A percentile compares a stretch with the other conserved stretches of the same genome.
These are phyloP conservation scores for Torymus texanus DNA, from an alignment of 2,888 invertebrate species.

Conservation along the genomic window DNA sequence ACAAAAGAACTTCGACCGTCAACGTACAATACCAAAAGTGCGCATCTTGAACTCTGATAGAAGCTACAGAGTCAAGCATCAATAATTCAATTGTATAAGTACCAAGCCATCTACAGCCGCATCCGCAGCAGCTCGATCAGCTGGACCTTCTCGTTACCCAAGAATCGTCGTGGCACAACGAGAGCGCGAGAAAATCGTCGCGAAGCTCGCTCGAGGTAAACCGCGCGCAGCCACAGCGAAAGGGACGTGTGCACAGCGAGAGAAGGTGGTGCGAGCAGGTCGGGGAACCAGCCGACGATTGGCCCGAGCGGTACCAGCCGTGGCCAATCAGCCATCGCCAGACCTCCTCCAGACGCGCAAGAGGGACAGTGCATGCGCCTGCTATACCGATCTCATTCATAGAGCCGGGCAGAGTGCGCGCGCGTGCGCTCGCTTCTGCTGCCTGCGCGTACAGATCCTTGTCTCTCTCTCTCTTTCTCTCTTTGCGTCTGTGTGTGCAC, in stretches of 20 bases:
- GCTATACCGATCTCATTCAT: conserved; percentile 57
- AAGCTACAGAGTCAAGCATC: background rate
- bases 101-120: too few species aligned
- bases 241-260: background rate
- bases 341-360: conserved; percentile 59
- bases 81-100: conserved; percentile 6
- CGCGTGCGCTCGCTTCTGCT: too few species aligned
- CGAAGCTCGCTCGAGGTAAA: background rate
- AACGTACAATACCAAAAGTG: too few species aligned
- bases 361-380: background rate
- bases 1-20: too few species aligned
- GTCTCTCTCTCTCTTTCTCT: background rate
- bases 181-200: background rate
- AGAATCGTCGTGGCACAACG: background rate
- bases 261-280: background rate
- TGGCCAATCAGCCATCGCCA: conserved; percentile 61
- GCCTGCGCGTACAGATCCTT: conserved; percentile 2
- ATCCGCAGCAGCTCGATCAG: background rate
- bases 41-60: background rate
- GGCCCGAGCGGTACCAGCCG: conserved; percentile 58
- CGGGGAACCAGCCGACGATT: conserved; percentile 65
- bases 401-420: background rate
- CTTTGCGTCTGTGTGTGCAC: too few species aligned
- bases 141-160: too few species aligned
- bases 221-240: background rate